Percentiles rank a stretch among this genome's conserved stretches.
Conservation (phyloP, 2,888 invertebrate species). For the Megaustenia siamemsis region DNA sequence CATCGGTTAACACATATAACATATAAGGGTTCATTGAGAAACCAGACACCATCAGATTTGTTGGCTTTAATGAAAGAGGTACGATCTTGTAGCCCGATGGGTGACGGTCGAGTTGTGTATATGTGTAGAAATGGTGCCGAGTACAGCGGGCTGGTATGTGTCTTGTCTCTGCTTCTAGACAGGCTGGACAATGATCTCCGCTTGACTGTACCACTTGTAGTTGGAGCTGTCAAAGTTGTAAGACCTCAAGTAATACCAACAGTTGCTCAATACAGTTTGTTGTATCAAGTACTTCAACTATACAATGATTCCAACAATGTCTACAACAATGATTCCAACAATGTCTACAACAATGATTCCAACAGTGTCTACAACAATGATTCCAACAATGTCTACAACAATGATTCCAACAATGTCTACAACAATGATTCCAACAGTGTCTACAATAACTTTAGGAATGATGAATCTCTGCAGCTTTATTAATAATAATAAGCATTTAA, state of each 20-base stretch:
- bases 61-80: background rate
- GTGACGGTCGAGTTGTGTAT: background rate
- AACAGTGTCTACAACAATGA: no score
- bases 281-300: no score
- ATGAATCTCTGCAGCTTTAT: no score
- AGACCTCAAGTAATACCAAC: conserved; percentile 16
- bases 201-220: conserved; percentile 1
- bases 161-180: background rate
- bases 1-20: conserved; percentile 1
- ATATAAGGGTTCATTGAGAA: background rate
- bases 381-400: no score
- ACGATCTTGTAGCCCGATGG: background rate
- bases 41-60: background rate
- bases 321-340: no score
- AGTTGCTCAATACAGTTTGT: no score
- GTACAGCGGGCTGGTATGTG: conserved; percentile 18
- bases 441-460: no score
- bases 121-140: conserved; percentile 17
- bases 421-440: no score
- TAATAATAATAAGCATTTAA: no score
- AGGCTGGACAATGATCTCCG: conserved; percentile 20
- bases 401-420: no score
- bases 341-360: no score
- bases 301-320: no score
- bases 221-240: conserved; percentile 10